Base-by-base conservation (phyloP, 2,113 vertebrate genomes). In the Microtus pennsylvanicus region DNA sequence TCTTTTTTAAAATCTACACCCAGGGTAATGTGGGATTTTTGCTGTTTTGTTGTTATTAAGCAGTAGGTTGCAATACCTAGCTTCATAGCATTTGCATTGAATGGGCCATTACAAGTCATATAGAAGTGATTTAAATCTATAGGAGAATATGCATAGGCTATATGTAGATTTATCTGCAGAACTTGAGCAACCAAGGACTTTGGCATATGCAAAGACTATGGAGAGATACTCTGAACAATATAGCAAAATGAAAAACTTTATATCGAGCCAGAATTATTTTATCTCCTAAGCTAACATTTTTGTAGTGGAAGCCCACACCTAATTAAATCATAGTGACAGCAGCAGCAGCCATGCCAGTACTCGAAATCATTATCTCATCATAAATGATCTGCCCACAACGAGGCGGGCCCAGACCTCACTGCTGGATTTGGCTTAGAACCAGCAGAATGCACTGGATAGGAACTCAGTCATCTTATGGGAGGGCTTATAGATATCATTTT, bases 201-300 rank as follows among this genome's bases (percentile, higher is more conserved):
- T 50, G 58, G 58, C 35, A 21, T 67, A 26, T 52, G 17, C 17
- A 24, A 83, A 24, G 69, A 17, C 17, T 19, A 10, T 72, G 70
- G 38, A 85, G 24, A 45, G 74, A 72, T n/a, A 72, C 47, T 52
- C 26, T 78, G 75, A 87, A 80, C 17, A 70, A 17, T 0, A 70
- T 13, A 33, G 38, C n/a, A 33, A 85, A 87, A 80, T 1, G 9
- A 72, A 87, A 26, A 45, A 92, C 69, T 38, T n/a, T 12, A 35
- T 61, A 72, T 6, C 58, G 42, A 61, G 30, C 24, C 88, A 67
- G 52, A 93, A 87, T 47, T 22, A 58, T 50, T 89, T 72, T 63
- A 47, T 50, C 91, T 95, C 91, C 14, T 63, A 69, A 93, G 95
- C 77, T 85, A 89, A 24, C n/a, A 47, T 89, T 45, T 81, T 45